Percentiles rank a stretch among this genome's conserved stretches.
These are phyloP conservation scores for Sesia bembeciformis DNA, from an alignment of 2,888 invertebrate genomes.

Conservation along the genomic window DNA sequence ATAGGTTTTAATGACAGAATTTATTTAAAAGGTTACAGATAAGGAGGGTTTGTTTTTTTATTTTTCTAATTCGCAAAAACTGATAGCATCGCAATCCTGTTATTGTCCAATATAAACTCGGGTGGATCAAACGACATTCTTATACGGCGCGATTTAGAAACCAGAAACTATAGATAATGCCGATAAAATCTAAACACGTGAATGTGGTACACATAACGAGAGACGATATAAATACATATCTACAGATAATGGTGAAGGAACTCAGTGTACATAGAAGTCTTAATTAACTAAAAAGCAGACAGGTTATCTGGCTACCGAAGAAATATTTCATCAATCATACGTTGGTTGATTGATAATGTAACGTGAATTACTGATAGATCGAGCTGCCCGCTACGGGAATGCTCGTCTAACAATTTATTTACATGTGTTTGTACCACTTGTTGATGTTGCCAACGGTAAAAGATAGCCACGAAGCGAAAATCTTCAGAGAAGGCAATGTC, in stretches of 20 bases:
- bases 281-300: slow-evolving; percentile 66
- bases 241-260: background rate
- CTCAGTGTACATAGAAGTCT: slow-evolving; percentile 42
- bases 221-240: background rate
- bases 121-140: slow-evolving; percentile 28
- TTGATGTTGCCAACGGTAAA: slow-evolving; percentile 61
- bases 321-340: slow-evolving; percentile 68
- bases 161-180: slow-evolving; percentile 15
- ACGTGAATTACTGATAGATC: slow-evolving; percentile 71
- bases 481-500: background rate
- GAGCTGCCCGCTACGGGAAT: slow-evolving; percentile 55
- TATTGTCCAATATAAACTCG: slow-evolving; percentile 23
- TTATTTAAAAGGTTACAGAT: background rate
- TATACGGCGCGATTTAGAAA: slow-evolving; percentile 17
- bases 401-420: slow-evolving; percentile 67
- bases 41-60: background rate
- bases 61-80: slow-evolving; percentile 7
- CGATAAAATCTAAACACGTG: slow-evolving; percentile 12
- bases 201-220: background rate
- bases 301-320: slow-evolving; percentile 69
- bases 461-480: slow-evolving; percentile 20
- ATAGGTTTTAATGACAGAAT: too few relatives aligned
- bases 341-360: slow-evolving; percentile 66
- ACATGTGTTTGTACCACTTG: slow-evolving; percentile 69
- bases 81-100: slow-evolving; percentile 24